These are phyloP conservation scores for Dinomys branickii DNA, from an alignment of 2,113 vertebrate genomes.

Conservation along the genomic window DNA sequence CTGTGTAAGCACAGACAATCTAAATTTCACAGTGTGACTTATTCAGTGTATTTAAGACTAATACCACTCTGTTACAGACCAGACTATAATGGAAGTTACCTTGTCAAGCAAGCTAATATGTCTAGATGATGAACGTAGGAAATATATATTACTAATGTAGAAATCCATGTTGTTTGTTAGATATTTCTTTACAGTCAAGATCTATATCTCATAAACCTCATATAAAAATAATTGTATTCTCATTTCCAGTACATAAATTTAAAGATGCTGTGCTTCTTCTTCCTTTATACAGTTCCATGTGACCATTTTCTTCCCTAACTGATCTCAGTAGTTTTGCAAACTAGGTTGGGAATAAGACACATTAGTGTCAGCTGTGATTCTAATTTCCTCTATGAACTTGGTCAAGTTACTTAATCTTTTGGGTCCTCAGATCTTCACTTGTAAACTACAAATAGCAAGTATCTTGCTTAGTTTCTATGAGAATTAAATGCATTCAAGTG, in stretches of 20 bases:
- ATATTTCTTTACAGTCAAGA: neutral
- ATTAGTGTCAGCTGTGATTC: neutral
- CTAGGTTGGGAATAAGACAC: constrained; percentile 3
- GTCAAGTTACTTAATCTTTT: constrained; percentile 34
- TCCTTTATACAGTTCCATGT: neutral
- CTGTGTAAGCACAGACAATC: neutral
- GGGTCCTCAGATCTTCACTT: neutral
- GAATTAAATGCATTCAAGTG: neutral
- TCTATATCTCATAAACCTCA: neutral
- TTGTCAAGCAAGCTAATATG: neutral
- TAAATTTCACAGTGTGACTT: neutral
- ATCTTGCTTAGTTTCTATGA: neutral
- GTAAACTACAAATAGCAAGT: neutral
- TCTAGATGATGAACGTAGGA: neutral
- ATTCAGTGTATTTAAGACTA: neutral
- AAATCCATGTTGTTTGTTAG: neutral
- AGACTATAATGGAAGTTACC: neutral
- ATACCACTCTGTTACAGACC: neutral
- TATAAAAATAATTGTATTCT: constrained; percentile 9
- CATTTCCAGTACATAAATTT: neutral
- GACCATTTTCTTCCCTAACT: neutral
- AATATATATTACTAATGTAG: neutral
- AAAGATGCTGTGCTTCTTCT: neutral
- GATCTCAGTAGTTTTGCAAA: neutral
- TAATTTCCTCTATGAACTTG: neutral